A percentile compares a stretch with the other conserved stretches of the same genome.
Evolutionary conservation across 1,140 invertebrate species (phyloP).

Genomic region (Drosophila sulfurigaster): DNA sequence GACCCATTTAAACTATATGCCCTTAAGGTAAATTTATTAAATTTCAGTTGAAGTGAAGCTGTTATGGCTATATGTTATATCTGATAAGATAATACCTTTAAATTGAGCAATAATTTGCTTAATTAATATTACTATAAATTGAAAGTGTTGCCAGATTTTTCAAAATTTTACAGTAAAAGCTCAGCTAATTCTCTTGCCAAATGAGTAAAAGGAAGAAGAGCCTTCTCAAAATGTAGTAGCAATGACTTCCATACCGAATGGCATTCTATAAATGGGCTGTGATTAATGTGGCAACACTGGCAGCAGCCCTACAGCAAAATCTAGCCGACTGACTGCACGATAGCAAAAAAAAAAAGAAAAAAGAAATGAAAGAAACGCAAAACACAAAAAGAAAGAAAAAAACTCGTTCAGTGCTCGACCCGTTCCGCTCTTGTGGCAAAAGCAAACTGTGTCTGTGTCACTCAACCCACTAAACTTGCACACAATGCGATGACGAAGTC

Average conservation of each 20-base stretch:
- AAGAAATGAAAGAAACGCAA: too few relatives aligned
- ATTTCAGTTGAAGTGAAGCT: too few relatives aligned
- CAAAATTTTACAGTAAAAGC: too few relatives aligned
- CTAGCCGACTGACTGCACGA: conserved; percentile 31
- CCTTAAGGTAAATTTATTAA: too few relatives aligned
- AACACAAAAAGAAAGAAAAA: not conserved
- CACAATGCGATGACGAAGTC: conserved; percentile 65
- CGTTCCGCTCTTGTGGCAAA: conserved; percentile 67
- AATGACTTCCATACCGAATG: too few relatives aligned
- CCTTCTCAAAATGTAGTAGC: not conserved
- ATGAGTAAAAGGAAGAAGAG: not conserved
- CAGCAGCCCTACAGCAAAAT: conserved; percentile 59
- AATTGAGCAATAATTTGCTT: too few relatives aligned
- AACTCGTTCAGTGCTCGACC: conserved; percentile 58
- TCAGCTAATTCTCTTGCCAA: too few relatives aligned
- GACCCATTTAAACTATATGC: too few relatives aligned
- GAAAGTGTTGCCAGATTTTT: too few relatives aligned
- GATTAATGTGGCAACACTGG: conserved; percentile 47
- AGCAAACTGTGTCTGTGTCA: conserved; percentile 82
- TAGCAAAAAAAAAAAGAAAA: conserved; percentile 7
- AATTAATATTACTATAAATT: too few relatives aligned
- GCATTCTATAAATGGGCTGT: not conserved
- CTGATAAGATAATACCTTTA: too few relatives aligned
- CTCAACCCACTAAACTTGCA: conserved; percentile 82
- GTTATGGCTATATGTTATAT: too few relatives aligned